phyloP scores from a whole-genome alignment of 2,113 vertebrate genomes.

The Cyanocitta stelleri region DNA sequence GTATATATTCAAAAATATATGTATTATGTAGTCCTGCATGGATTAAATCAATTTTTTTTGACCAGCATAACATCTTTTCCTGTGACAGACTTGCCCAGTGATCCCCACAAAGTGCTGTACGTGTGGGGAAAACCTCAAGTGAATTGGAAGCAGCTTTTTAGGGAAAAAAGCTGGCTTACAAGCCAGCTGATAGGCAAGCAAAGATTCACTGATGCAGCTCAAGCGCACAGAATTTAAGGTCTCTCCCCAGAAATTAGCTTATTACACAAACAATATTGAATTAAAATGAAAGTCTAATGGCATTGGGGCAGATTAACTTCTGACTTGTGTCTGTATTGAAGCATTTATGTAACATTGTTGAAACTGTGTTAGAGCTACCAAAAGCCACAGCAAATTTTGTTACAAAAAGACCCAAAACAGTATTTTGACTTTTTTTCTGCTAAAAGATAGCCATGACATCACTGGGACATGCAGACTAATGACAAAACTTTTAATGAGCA shows the following conservation, averaged over 20 bases:
- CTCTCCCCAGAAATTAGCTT: background rate
- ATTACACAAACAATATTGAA: background rate
- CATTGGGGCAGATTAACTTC: background rate
- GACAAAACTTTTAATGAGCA: background rate
- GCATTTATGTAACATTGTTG: background rate
- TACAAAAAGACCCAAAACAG: background rate
- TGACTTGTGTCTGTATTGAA: rapidly evolving
- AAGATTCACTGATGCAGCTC: background rate
- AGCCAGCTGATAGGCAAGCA: background rate
- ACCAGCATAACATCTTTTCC: background rate
- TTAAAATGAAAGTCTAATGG: background rate
- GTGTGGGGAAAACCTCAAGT: background rate
- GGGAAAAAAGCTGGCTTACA: background rate
- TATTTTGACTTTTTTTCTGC: background rate
- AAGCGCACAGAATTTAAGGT: rapidly evolving
- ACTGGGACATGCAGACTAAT: rapidly evolving
- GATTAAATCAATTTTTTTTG: background rate
- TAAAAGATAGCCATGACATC: background rate
- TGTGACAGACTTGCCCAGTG: background rate
- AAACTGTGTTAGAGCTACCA: background rate
- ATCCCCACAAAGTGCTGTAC: background rate
- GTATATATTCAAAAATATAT: background rate
- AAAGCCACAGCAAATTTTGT: background rate
- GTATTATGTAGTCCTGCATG: background rate
- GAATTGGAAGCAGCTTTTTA: background rate